phyloP scores from a whole-genome alignment of 2,113 vertebrate genomes.

The Sphyrna mokarran region DNA sequence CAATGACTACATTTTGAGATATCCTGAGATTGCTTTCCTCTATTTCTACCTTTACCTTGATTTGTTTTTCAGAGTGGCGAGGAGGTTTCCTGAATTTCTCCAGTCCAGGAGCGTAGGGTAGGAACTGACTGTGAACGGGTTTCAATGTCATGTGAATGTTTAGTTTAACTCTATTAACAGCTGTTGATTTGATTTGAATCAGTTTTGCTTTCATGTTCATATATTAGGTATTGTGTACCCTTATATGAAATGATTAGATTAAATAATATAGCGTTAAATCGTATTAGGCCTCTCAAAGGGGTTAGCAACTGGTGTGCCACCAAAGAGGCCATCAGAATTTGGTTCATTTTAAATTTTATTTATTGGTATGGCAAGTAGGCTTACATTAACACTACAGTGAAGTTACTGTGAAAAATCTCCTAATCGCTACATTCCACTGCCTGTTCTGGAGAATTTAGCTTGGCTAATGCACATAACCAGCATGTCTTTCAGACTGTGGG shows the following conservation, averaged over 20 bases:
- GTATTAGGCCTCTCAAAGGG: neutral
- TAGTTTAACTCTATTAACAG: neutral
- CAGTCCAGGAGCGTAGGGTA: neutral
- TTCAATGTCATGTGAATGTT: neutral
- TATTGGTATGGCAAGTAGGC: too few relatives aligned
- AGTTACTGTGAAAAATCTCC: too few relatives aligned
- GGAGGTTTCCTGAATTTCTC: neutral
- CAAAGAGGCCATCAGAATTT: neutral
- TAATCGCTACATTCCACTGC: too few relatives aligned
- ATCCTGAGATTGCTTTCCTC: too few relatives aligned
- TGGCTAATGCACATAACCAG: too few relatives aligned
- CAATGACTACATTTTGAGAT: neutral
- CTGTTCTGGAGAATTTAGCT: too few relatives aligned
- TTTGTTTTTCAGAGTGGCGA: neutral
- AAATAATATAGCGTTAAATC: neutral
- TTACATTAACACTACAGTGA: too few relatives aligned
- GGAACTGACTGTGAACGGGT: neutral
- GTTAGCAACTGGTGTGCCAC: neutral
- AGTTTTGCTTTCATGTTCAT: neutral
- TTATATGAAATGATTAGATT: neutral
- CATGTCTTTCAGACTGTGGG: too few relatives aligned
- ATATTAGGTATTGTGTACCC: neutral
- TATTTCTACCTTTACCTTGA: too few relatives aligned
- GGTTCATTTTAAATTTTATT: neutral
- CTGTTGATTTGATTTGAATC: neutral